These are phyloP conservation scores for Puffinus mauretanicus DNA, from an alignment of 2,113 vertebrate genomes.

Conservation along the genomic window DNA sequence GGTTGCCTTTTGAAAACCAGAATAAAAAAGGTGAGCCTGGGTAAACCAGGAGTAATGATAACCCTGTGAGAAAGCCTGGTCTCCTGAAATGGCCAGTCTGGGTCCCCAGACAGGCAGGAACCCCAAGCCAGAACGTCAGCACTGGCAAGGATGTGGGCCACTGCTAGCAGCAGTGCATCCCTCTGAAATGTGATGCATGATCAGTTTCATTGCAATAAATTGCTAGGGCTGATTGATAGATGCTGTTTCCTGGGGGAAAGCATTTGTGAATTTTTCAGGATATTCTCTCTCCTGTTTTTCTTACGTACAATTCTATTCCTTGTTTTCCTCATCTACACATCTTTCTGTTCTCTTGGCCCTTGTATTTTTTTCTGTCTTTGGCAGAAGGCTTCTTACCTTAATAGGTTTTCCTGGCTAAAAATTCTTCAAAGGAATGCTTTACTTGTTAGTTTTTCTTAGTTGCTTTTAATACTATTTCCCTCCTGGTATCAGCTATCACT, in stretches of 20 bases:
- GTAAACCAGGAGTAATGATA: background rate
- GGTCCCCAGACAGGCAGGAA: background rate
- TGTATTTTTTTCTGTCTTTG: background rate
- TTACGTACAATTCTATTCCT: rapidly evolving
- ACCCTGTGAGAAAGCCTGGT: background rate
- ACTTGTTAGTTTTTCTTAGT: background rate
- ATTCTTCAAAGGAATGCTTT: background rate
- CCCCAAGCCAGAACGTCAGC: background rate
- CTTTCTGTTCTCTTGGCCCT: background rate
- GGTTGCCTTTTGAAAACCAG: background rate
- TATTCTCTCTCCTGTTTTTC: background rate
- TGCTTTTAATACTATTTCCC: background rate
- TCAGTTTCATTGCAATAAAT: background rate
- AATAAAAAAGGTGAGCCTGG: background rate
- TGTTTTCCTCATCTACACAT: background rate
- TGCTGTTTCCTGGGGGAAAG: background rate
- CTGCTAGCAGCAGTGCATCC: background rate
- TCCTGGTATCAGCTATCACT: background rate
- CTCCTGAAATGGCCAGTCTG: background rate
- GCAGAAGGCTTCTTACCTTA: background rate
- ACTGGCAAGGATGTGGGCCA: background rate
- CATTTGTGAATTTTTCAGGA: background rate
- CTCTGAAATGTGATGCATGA: background rate
- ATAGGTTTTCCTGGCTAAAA: background rate
- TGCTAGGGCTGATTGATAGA: background rate